phyloP scores from a whole-genome alignment of 1,140 invertebrate species.

The Dinothrombium tinctorium region DNA sequence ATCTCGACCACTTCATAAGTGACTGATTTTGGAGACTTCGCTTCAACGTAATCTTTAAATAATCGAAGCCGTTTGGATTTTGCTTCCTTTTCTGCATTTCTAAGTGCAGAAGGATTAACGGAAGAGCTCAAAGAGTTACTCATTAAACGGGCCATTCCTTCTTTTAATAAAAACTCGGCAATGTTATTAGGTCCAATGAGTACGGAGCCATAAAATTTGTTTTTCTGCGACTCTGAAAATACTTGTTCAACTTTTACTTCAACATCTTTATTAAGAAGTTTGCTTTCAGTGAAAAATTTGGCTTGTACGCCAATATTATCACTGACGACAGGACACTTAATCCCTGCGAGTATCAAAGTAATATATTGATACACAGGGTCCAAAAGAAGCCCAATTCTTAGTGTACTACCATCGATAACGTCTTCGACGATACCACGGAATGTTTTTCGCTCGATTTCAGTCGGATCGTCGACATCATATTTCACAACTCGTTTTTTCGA shows the following conservation, averaged over 20 bases:
- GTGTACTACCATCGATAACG: conserved; percentile 73
- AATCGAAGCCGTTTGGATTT: conserved; percentile 62
- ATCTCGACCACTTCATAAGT: conserved; percentile 69
- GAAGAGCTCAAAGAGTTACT: conserved; percentile 84
- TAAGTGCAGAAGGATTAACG: conserved; percentile 49
- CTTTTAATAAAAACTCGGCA: conserved; percentile 62
- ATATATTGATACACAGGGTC: conserved; percentile 49
- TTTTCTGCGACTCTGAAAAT: conserved; percentile 31
- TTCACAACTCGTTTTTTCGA: conserved; percentile 28
- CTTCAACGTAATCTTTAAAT: conserved; percentile 55
- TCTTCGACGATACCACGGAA: conserved; percentile 74
- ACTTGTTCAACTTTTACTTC: conserved; percentile 72
- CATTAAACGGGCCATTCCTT: conserved; percentile 87
- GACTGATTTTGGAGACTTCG: conserved; percentile 52
- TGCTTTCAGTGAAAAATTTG: conserved; percentile 67
- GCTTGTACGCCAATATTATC: conserved; percentile 51
- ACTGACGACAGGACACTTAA: conserved; percentile 29
- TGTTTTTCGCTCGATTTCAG: too few species aligned
- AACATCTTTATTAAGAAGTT: conserved; percentile 75
- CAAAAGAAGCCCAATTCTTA: conserved; percentile 32
- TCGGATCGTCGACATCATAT: conserved; percentile 23
- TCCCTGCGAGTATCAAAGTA: conserved; percentile 80
- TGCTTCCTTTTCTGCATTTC: conserved; percentile 56
- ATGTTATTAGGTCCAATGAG: conserved; percentile 38
- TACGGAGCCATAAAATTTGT: conserved; percentile 4